phyloP scores from a whole-genome alignment of 2,888 invertebrate species.

The Nysson spinosus region DNA sequence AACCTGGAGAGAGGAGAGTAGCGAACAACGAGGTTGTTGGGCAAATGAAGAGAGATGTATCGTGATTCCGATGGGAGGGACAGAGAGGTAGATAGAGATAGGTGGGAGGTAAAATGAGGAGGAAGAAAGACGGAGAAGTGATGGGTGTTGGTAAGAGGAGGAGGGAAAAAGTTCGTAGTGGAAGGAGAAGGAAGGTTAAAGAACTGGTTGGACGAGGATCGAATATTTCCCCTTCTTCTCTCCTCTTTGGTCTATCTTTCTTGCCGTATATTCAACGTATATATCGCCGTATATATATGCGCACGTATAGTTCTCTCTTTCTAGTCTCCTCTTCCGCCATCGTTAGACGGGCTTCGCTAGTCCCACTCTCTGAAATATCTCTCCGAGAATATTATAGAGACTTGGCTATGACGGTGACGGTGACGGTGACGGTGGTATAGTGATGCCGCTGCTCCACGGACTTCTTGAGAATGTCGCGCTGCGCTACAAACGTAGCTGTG shows the following conservation, averaged over 20 bases:
- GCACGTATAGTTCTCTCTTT: constrained; percentile 42
- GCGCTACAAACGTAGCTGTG: constrained; percentile 55
- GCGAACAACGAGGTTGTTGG: constrained; percentile 1
- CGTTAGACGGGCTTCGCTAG: constrained; percentile 56
- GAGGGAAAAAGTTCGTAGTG: constrained; percentile 4
- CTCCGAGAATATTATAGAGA: constrained; percentile 73
- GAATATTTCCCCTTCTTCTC: constrained; percentile 28
- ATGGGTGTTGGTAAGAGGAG: constrained; percentile 40
- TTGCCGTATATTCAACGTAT: constrained; percentile 33
- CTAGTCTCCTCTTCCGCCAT: constrained; percentile 44
- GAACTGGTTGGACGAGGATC: constrained; percentile 47
- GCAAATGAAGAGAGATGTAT: constrained; percentile 11
- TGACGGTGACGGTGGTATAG: constrained; percentile 22
- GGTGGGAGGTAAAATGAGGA: constrained; percentile 33
- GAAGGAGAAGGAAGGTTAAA: constrained; percentile 37
- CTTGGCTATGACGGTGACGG: constrained; percentile 31
- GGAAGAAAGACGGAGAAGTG: constrained; percentile 41
- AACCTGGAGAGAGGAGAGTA: constrained; percentile 1
- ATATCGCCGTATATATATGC: constrained; percentile 12
- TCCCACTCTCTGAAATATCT: constrained; percentile 70
- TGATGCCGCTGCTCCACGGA: constrained; percentile 50
- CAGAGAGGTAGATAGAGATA: constrained; percentile 1
- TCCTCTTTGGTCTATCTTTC: constrained; percentile 39
- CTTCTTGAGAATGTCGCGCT: constrained; percentile 64
- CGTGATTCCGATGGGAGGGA: neutral